These are phyloP conservation scores for Chorisops tibialis DNA, from an alignment of 2,888 invertebrate species.

Conservation along the genomic window DNA sequence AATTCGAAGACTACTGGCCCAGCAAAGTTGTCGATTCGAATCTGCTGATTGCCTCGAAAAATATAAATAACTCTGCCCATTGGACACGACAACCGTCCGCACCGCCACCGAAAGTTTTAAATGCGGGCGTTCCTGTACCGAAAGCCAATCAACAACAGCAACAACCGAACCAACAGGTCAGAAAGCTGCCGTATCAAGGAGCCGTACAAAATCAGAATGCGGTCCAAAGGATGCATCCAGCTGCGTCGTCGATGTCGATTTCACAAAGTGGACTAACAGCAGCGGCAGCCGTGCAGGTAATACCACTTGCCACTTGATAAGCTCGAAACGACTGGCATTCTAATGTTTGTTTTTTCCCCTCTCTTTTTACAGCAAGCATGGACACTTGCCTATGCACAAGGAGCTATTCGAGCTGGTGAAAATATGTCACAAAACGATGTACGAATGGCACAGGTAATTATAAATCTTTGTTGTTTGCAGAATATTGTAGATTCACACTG, in stretches of 20 bases:
- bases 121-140: constrained; percentile 32
- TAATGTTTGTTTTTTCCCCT: constrained; percentile 1
- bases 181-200: constrained; percentile 25
- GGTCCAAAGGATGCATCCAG: constrained; percentile 39
- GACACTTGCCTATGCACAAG: constrained; percentile 38
- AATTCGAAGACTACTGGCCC: constrained; percentile 92
- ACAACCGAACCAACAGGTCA: constrained; percentile 37
- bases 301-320: neutral
- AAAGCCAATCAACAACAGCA: constrained; percentile 32
- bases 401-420: constrained; percentile 47
- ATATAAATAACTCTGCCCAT: constrained; percentile 59
- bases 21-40: constrained; percentile 82
- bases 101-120: constrained; percentile 58
- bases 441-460: constrained; percentile 9
- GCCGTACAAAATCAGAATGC: constrained; percentile 8
- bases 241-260: constrained; percentile 50
- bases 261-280: constrained; percentile 46
- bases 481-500: no score
- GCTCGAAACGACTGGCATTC: no score
- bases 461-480: no score
- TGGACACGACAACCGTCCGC: constrained; percentile 77
- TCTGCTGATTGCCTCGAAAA: constrained; percentile 68
- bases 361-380: constrained; percentile 52
- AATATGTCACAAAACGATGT: constrained; percentile 55
- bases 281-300: constrained; percentile 42